phyloP scores from a whole-genome alignment of 35 echinoderm and acorn worm genomes.

The Ophiothrix spiculata region DNA sequence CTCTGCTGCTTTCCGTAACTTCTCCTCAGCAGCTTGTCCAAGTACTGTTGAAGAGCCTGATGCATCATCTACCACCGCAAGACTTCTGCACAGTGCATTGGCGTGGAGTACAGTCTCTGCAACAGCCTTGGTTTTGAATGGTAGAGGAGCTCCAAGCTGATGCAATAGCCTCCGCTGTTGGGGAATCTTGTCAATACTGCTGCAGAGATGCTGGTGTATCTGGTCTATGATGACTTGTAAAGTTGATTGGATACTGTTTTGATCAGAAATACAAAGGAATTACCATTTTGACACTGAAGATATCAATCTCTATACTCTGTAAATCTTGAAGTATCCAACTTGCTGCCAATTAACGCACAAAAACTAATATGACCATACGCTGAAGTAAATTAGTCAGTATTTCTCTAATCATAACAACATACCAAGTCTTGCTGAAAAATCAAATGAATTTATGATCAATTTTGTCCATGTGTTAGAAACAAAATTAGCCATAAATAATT shows the following conservation, averaged over 20 bases:
- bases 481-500: no score
- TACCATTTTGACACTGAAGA: no score
- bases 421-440: no score
- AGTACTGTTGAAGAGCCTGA: neutral
- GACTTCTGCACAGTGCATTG: constrained; percentile 2
- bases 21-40: neutral
- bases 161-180: constrained; percentile 15
- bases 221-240: constrained; percentile 64
- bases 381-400: no score
- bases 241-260: constrained; percentile 50
- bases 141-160: constrained; percentile 36
- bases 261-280: neutral
- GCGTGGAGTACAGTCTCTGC: constrained; percentile 41
- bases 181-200: constrained; percentile 1
- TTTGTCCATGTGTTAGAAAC: no score
- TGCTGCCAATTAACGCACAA: no score
- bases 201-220: constrained; percentile 44
- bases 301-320: no score
- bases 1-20: neutral
- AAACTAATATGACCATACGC: no score
- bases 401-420: no score
- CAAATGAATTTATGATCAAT: no score
- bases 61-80: constrained; percentile 17
- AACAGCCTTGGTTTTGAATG: constrained; percentile 23
- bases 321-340: no score